Evolutionary conservation across 2,888 invertebrate genomes (phyloP).

Genomic region (Spilosoma lubricipeda): DNA sequence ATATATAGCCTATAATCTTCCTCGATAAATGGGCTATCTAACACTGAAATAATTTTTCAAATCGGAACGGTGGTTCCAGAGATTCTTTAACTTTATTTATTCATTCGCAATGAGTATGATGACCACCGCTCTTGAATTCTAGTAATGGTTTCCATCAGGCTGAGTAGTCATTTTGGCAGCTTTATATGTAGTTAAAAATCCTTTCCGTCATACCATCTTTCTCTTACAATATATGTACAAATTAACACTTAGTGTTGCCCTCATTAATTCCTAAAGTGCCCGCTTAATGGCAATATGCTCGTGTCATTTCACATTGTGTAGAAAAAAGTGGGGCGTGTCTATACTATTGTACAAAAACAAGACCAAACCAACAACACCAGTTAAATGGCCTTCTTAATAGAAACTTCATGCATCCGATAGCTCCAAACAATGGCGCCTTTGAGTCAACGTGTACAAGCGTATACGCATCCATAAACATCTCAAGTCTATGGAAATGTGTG

Average conservation of each 20-base stretch:
- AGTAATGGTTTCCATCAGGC: too few relatives aligned
- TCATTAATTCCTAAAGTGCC: neutral
- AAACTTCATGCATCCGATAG: constrained; percentile 43
- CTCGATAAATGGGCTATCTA: too few relatives aligned
- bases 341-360: neutral
- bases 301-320: neutral
- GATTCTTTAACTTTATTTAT: too few relatives aligned
- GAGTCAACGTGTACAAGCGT: constrained; percentile 45
- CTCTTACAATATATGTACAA: too few relatives aligned
- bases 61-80: too few relatives aligned
- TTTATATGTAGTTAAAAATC: too few relatives aligned
- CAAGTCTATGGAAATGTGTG: constrained; percentile 28
- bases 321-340: neutral
- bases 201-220: too few relatives aligned
- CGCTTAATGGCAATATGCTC: neutral
- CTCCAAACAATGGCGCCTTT: constrained; percentile 46
- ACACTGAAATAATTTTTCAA: too few relatives aligned
- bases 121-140: too few relatives aligned
- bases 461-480: constrained; percentile 40
- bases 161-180: too few relatives aligned
- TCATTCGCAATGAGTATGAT: too few relatives aligned
- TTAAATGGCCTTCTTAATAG: constrained; percentile 63
- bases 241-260: neutral
- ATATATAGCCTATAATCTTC: too few relatives aligned
- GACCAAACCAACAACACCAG: constrained; percentile 46